These are phyloP conservation scores for Acronicta leporina DNA, from an alignment of 2,888 invertebrate species.

Conservation along the genomic window DNA sequence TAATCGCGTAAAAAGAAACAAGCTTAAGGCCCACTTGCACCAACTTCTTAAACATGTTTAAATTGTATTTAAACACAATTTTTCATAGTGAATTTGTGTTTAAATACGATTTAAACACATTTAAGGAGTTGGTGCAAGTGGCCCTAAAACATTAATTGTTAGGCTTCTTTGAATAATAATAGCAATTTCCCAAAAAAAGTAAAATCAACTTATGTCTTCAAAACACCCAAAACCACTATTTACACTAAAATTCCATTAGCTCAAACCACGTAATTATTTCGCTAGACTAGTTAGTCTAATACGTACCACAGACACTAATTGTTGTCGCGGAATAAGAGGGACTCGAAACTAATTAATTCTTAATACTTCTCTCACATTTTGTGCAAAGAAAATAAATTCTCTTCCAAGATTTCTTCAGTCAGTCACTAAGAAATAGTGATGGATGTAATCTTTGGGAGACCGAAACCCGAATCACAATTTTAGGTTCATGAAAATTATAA, in stretches of 20 bases:
- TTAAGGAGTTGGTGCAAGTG: too few relatives aligned
- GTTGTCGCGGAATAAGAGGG: slow-evolving; percentile 31
- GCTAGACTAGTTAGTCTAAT: slow-evolving; percentile 24
- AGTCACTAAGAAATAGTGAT: slow-evolving; percentile 18
- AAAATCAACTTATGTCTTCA: slow-evolving; percentile 6
- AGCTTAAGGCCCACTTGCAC: too few relatives aligned
- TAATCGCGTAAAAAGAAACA: too few relatives aligned
- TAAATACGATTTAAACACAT: too few relatives aligned
- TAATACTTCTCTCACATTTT: slow-evolving; percentile 25
- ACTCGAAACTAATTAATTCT: slow-evolving; percentile 46
- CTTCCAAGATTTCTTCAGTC: slow-evolving; percentile 12
- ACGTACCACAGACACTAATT: slow-evolving; percentile 28
- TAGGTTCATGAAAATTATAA: too few relatives aligned
- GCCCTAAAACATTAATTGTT: too few relatives aligned
- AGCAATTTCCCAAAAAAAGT: neutral
- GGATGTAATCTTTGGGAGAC: neutral
- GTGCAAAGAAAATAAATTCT: slow-evolving; percentile 36
- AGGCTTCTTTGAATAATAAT: too few relatives aligned
- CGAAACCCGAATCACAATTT: slow-evolving; percentile 6
- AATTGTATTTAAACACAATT: too few relatives aligned
- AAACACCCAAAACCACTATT: slow-evolving; percentile 3
- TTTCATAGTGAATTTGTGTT: too few relatives aligned
- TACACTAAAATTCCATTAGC: slow-evolving; percentile 31
- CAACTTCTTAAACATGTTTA: too few relatives aligned
- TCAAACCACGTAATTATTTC: slow-evolving; percentile 38